A percentile compares a stretch with the other conserved stretches of the same genome.
These are phyloP conservation scores for Drosophila tani DNA, from an alignment of 1,140 invertebrate species.

Conservation along the genomic window DNA sequence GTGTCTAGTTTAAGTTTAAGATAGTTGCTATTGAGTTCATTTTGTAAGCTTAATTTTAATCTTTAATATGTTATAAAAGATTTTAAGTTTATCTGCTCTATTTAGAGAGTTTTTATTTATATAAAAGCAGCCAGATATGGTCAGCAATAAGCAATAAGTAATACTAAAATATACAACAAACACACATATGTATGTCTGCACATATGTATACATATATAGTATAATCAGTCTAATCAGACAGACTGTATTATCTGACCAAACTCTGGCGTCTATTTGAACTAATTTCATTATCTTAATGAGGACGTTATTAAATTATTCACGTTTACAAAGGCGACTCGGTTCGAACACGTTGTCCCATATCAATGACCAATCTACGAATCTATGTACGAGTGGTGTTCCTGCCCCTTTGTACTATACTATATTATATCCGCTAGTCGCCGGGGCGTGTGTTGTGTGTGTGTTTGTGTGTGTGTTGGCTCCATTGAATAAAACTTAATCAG, in stretches of 20 bases:
- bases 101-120: no score
- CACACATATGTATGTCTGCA: not conserved
- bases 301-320: conserved; percentile 80
- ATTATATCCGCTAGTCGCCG: conserved; percentile 17
- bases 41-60: no score
- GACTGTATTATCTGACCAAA: conserved; percentile 44
- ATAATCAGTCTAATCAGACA: conserved; percentile 31
- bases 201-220: not conserved
- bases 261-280: conserved; percentile 57
- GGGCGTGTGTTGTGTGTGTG: conserved; percentile 14
- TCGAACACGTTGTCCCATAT: conserved; percentile 68
- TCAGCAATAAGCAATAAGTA: conserved; percentile 5
- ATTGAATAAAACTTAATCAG: conserved; percentile 82
- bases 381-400: conserved; percentile 15
- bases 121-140: no score
- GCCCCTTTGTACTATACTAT: conserved; percentile 33
- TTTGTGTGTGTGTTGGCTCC: conserved; percentile 47
- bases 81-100: no score
- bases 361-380: conserved; percentile 71
- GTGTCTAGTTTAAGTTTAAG: no score
- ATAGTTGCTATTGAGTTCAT: no score
- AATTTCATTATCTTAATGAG: conserved; percentile 81
- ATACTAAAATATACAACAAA: no score
- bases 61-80: no score
- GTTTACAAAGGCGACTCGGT: conserved; percentile 62